A percentile compares a stretch with the other conserved stretches of the same genome.
Conservation (phyloP, 1,140 invertebrate species). For the Colletes gigas region DNA sequence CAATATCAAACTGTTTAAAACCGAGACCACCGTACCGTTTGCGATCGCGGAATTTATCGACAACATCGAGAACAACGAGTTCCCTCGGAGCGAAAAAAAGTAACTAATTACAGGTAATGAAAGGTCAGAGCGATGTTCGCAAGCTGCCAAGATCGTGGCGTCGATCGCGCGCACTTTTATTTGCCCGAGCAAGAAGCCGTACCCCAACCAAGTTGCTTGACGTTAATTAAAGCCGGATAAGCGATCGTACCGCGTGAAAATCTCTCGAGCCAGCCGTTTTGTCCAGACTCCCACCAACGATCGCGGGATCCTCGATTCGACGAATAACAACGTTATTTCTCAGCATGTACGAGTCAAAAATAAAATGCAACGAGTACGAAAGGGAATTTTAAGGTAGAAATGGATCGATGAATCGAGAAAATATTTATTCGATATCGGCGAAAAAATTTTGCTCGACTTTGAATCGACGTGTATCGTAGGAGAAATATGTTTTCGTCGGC, state of each 20-base stretch:
- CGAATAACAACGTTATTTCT: neutral
- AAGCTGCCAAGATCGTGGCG: neutral
- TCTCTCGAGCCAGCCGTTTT: neutral
- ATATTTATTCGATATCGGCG: too few relatives aligned
- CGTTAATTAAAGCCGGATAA: conserved; percentile 19
- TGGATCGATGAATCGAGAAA: too few relatives aligned
- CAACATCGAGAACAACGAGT: too few relatives aligned
- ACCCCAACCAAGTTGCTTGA: neutral
- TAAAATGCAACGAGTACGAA: too few relatives aligned
- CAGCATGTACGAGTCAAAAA: too few relatives aligned
- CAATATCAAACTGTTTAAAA: neutral
- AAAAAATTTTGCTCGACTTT: too few relatives aligned
- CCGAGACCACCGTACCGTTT: too few relatives aligned
- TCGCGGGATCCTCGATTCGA: too few relatives aligned
- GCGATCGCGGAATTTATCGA: neutral
- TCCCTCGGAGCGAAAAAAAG: neutral
- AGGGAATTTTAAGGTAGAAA: too few relatives aligned
- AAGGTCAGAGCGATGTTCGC: neutral
- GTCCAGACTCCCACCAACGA: neutral
- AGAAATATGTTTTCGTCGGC: too few relatives aligned
- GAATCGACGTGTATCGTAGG: too few relatives aligned
- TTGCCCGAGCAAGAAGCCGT: neutral
- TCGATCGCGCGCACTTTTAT: neutral
- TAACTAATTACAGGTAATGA: neutral
- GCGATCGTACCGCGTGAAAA: conserved; percentile 9